phyloP scores from a whole-genome alignment of 2,888 invertebrate genomes.

The Cepaea hortensis region DNA sequence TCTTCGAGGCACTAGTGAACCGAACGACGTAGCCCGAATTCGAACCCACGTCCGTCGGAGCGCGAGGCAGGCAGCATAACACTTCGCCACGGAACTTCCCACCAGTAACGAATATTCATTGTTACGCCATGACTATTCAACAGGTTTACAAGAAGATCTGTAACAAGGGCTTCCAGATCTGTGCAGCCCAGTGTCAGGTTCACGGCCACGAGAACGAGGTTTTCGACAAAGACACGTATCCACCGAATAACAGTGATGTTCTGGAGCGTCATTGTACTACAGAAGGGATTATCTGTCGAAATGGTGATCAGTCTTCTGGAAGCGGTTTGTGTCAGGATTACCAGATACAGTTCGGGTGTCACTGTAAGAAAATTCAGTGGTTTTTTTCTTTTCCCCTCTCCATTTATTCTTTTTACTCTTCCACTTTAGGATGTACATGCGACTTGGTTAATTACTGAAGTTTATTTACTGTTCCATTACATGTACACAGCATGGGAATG shows the following conservation, averaged over 20 bases:
- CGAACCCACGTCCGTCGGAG: too few species aligned
- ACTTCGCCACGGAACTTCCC: too few species aligned
- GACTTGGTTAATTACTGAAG: too few species aligned
- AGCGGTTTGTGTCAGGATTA: conserved; percentile 47
- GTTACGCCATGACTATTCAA: not conserved
- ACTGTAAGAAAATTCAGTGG: conserved; percentile 32
- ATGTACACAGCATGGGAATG: too few species aligned
- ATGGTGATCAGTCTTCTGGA: conserved; percentile 33
- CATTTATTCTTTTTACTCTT: too few species aligned
- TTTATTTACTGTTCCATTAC: too few species aligned
- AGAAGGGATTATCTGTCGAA: conserved; percentile 48
- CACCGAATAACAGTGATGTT: conserved; percentile 1
- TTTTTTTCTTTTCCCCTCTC: not conserved
- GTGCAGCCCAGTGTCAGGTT: conserved; percentile 33
- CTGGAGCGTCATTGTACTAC: conserved; percentile 42
- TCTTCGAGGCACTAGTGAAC: too few species aligned
- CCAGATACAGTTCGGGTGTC: conserved; percentile 48
- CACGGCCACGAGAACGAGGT: conserved; percentile 3
- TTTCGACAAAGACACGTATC: conserved; percentile 27
- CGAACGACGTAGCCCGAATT: too few species aligned
- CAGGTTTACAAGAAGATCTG: conserved; percentile 36
- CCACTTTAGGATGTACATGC: too few species aligned
- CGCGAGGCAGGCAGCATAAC: too few species aligned
- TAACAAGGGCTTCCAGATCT: conserved; percentile 17
- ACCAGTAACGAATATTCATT: not conserved